Conservation (phyloP, 2,888 invertebrate species). For the Tachina lurida region DNA sequence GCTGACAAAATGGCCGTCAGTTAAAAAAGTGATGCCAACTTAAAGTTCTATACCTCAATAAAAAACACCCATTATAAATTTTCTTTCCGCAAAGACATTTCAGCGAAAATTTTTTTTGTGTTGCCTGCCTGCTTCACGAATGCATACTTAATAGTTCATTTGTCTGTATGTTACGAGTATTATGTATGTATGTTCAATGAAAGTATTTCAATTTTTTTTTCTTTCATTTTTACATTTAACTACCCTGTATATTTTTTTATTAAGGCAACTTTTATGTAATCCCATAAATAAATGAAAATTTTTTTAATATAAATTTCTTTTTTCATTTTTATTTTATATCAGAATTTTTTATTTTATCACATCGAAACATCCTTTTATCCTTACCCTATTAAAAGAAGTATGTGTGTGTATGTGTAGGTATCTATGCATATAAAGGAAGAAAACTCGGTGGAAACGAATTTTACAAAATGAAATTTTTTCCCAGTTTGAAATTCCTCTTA, state of each 20-base stretch:
- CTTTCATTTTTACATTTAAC: constrained; percentile 1
- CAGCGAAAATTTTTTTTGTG: no score
- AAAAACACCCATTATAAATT: no score
- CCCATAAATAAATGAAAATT: constrained; percentile 64
- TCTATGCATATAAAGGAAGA: constrained; percentile 10
- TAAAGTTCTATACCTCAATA: no score
- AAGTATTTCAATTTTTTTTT: background rate
- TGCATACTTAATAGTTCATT: no score
- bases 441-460: constrained; percentile 50
- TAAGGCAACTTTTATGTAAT: constrained; percentile 65
- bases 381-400: constrained; percentile 55
- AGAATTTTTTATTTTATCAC: constrained; percentile 67
- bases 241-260: constrained; percentile 58
- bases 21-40: no score
- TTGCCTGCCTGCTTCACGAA: no score
- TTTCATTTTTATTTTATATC: constrained; percentile 61
- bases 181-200: background rate
- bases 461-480: constrained; percentile 65
- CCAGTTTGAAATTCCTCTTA: constrained; percentile 67
- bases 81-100: no score
- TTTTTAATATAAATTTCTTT: constrained; percentile 67
- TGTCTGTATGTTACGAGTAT: no score
- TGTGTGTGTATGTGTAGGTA: background rate
- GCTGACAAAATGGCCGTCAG: no score
- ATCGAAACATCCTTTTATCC: constrained; percentile 69